Evolutionary conservation across 2,797 vertebrate genomes (phyloP).

Genomic region (Sebastes ruberrimus): DNA sequence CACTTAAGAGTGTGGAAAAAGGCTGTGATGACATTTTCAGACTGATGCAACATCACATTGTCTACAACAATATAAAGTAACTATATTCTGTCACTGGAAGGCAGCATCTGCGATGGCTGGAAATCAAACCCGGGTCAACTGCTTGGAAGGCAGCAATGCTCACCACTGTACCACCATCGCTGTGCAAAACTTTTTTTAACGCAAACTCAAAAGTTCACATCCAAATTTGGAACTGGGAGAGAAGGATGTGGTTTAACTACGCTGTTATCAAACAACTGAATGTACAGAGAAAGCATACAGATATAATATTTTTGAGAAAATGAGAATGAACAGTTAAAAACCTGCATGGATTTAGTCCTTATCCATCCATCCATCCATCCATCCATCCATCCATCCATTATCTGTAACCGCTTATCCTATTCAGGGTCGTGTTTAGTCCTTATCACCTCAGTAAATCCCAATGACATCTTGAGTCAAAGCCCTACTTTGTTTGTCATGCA

Average conservation of each 20-base stretch:
- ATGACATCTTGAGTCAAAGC: neutral
- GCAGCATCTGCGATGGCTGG: neutral
- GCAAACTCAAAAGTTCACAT: neutral
- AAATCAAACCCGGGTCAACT: constrained; percentile 50
- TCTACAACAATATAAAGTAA: neutral
- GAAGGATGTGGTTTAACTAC: neutral
- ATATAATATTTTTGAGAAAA: too few relatives aligned
- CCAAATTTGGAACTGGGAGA: too few relatives aligned
- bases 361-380: neutral
- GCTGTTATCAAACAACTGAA: neutral
- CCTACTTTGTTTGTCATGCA: neutral
- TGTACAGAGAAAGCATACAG: neutral
- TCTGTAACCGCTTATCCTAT: too few relatives aligned
- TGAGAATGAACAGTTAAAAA: neutral
- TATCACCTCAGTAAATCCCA: neutral
- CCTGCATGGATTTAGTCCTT: neutral
- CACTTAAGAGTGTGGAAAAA: neutral
- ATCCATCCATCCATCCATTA: too few relatives aligned
- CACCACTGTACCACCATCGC: constrained; percentile 53
- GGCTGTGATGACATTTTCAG: neutral
- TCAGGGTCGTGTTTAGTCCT: too few relatives aligned
- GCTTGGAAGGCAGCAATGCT: constrained; percentile 72
- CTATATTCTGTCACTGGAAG: neutral
- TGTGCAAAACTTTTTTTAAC: neutral
- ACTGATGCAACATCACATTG: neutral